Conservation (phyloP, 2,113 vertebrate genomes). For the Anser brachyrhynchus region DNA sequence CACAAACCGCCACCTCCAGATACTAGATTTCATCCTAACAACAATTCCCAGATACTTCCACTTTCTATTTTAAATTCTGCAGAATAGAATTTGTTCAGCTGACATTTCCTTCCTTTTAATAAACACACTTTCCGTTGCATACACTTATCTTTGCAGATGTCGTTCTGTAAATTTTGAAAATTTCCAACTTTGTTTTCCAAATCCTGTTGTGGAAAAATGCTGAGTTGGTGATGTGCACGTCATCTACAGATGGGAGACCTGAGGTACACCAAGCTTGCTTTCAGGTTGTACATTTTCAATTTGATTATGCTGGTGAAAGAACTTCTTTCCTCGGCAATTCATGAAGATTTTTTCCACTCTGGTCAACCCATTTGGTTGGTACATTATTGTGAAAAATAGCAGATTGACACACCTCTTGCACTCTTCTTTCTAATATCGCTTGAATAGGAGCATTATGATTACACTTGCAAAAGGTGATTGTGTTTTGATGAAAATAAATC, state of each 20-base stretch:
- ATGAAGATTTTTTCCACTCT: neutral
- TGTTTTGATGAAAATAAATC: slow-evolving; percentile 59
- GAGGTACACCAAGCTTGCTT: neutral
- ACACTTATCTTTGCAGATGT: neutral
- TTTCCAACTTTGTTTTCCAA: neutral
- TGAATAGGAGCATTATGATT: neutral
- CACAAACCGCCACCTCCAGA: neutral
- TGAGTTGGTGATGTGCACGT: neutral
- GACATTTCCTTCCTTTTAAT: neutral
- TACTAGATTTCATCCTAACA: neutral
- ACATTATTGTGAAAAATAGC: neutral
- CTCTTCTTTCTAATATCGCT: neutral
- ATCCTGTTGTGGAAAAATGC: neutral
- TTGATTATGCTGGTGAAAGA: neutral
- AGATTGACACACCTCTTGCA: neutral
- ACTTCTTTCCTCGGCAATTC: neutral
- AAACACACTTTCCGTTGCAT: neutral
- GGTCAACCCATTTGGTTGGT: neutral
- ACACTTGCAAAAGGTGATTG: neutral
- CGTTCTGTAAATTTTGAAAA: neutral
- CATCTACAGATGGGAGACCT: neutral
- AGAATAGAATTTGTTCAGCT: neutral
- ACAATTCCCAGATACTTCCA: neutral
- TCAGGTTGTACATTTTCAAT: neutral
- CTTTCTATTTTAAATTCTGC: neutral